Base-by-base conservation (phyloP, 2,888 invertebrate species). In the Malacosoma neustria region DNA sequence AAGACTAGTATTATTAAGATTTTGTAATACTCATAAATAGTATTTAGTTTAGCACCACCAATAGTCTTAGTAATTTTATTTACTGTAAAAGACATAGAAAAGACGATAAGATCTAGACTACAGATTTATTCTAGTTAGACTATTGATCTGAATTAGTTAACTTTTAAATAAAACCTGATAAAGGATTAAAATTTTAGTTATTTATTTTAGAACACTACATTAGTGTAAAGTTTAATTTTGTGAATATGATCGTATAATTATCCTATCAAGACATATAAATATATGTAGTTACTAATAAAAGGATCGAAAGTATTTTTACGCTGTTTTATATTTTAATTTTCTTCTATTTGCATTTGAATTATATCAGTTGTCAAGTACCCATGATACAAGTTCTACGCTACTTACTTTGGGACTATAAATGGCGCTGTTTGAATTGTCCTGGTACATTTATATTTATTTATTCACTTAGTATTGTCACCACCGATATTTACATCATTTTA, bases 181-280 rank as follows among this genome's bases (percentile, higher is more conserved):
- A n/a, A n/a, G n/a, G n/a, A n/a, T 22, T 5, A 7, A 22, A 22
- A 22, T 22, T 22, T 22, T 22, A 65, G 72, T 72, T 76, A 74
- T 69, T 62, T 57, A 55, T 56, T 61, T 38, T 64, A 71, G 60
- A 82, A 81, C 84, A 84, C 84, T 84, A 84, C 81, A 82, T 85
- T 84, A 85, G 84, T 85, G 84, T 82, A 74, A 77, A 56, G 57
- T 70, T 64, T 74, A 70, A 59, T 56, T 63, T 57, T 53, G 48
- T 44, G 49, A 61, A 55, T 45, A 49, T 65, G 67, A 72, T 58
- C 52, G 51, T 66, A 61, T 66, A 57, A 40, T 33, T 48, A 69
- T 57, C 66, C 66, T 64, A 60, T 68, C 57, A 61, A 58, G 60
- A 61, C 67, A 66, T 65, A 64, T 64, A 66, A 60, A 67, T 64